A percentile compares a stretch with the other conserved stretches of the same genome.
phyloP scores from a whole-genome alignment of 1,140 invertebrate genomes.

The Drosophila pseudoananassae region DNA sequence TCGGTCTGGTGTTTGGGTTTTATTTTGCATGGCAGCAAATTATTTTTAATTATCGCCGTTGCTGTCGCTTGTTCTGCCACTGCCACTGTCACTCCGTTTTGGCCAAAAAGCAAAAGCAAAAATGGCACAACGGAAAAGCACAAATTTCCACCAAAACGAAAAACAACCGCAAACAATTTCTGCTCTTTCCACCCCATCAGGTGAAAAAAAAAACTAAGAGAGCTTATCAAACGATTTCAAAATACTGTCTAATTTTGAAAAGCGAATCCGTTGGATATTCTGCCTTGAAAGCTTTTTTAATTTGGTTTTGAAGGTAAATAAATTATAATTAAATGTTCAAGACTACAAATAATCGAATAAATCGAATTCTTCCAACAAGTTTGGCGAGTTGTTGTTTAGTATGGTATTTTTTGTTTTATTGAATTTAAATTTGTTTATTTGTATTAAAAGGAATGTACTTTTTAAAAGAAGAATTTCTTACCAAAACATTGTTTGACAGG shows the following conservation, averaged over 20 bases:
- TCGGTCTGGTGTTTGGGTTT: slow-evolving; percentile 34
- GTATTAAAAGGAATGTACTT: no score
- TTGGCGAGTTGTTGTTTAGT: no score
- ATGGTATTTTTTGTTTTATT: no score
- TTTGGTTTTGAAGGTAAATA: background rate
- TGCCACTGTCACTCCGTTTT: slow-evolving; percentile 49
- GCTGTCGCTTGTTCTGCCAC: slow-evolving; percentile 60
- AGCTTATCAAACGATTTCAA: slow-evolving; percentile 29
- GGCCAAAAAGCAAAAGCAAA: slow-evolving; percentile 16
- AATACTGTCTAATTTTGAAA: slow-evolving; percentile 19
- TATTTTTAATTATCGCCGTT: slow-evolving; percentile 76
- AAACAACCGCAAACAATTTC: slow-evolving; percentile 49
- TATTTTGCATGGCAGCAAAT: slow-evolving; percentile 58
- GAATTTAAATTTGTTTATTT: no score
- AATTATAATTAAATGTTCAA: no score
- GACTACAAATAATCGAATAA: no score
- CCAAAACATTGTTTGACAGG: no score
- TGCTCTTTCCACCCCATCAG: slow-evolving; percentile 12
- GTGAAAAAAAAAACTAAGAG: slow-evolving; percentile 3
- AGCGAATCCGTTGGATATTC: slow-evolving; percentile 1
- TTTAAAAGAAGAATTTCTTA: no score
- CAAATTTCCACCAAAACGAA: slow-evolving; percentile 11
- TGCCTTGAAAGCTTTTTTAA: background rate
- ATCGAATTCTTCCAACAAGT: no score
- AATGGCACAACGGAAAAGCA: background rate